These are phyloP conservation scores for Eustalomyia histrio DNA, from an alignment of 2,888 invertebrate genomes.

Conservation along the genomic window DNA sequence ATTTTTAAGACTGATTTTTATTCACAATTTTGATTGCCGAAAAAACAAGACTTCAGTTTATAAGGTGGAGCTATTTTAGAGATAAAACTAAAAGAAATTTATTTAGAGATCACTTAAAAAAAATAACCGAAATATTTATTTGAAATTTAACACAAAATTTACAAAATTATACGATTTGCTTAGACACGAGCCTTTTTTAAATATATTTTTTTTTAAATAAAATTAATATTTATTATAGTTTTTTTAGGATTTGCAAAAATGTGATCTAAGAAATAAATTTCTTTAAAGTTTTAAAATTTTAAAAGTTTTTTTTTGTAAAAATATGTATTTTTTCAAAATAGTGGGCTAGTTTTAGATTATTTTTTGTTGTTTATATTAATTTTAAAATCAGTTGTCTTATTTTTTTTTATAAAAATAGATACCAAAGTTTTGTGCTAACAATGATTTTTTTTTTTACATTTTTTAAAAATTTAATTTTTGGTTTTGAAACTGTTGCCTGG, in stretches of 20 bases:
- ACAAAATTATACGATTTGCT: slow-evolving; percentile 32
- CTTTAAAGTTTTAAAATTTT: slow-evolving; percentile 42
- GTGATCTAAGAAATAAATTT: slow-evolving; percentile 59
- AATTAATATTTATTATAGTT: slow-evolving; percentile 1
- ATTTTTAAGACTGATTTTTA: slow-evolving; percentile 33
- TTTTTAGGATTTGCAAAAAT: background rate
- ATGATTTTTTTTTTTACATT: slow-evolving; percentile 45
- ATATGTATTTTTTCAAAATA: slow-evolving; percentile 60
- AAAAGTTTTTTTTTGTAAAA: slow-evolving; percentile 51
- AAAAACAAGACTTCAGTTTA: slow-evolving; percentile 26
- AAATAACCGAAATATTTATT: background rate
- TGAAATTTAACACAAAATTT: background rate
- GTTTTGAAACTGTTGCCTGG: slow-evolving; percentile 66
- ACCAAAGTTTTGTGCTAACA: slow-evolving; percentile 67
- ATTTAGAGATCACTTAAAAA: slow-evolving; percentile 51
- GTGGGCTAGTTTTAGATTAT: slow-evolving; percentile 54
- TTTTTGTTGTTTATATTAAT: slow-evolving; percentile 37
- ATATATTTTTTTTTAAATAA: background rate
- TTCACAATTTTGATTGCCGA: slow-evolving; percentile 45
- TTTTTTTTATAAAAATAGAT: slow-evolving; percentile 68
- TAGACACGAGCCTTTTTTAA: slow-evolving; percentile 58
- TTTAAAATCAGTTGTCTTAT: slow-evolving; percentile 55
- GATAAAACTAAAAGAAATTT: slow-evolving; percentile 57
- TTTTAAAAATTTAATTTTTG: slow-evolving; percentile 41
- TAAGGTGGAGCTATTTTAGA: slow-evolving; percentile 52